phyloP scores from a whole-genome alignment of 2,113 vertebrate genomes.

The Craseonycteris thonglongyai region DNA sequence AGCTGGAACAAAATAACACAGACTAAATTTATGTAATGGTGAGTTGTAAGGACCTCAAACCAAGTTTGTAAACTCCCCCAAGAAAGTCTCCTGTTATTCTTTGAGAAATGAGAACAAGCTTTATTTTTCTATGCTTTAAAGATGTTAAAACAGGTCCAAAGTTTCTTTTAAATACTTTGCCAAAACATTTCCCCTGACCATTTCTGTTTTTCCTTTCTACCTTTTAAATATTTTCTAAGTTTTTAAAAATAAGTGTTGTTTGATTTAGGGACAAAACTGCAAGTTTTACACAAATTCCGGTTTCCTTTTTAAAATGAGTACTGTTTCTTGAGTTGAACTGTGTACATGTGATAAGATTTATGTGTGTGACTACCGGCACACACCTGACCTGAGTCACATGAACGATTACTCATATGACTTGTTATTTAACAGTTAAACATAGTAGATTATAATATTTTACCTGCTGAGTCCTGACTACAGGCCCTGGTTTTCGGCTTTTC shows the following conservation, averaged over 20 bases:
- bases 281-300: not conserved
- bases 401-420: not conserved
- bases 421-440: not conserved
- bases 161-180: slow-evolving; percentile 28
- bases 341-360: not conserved
- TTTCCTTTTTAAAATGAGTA: not conserved
- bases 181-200: not conserved
- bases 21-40: not conserved
- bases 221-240: slow-evolving; percentile 35
- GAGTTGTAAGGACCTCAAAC: not conserved
- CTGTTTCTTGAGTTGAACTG: not conserved
- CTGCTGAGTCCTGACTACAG: not conserved
- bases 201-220: slow-evolving; percentile 38
- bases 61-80: slow-evolving; percentile 1
- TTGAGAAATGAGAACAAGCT: slow-evolving; percentile 12
- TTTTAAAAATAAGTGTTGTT: slow-evolving; percentile 28
- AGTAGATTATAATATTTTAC: not conserved
- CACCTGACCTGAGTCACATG: not conserved
- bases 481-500: not conserved
- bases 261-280: not conserved
- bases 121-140: slow-evolving; percentile 30
- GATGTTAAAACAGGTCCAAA: slow-evolving; percentile 12
- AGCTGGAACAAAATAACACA: not conserved
- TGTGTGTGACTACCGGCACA: not conserved
- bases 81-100: slow-evolving; percentile 4